These are phyloP conservation scores for Paedocypris sp. DNA, from an alignment of 2,113 vertebrate genomes.

Conservation along the genomic window DNA sequence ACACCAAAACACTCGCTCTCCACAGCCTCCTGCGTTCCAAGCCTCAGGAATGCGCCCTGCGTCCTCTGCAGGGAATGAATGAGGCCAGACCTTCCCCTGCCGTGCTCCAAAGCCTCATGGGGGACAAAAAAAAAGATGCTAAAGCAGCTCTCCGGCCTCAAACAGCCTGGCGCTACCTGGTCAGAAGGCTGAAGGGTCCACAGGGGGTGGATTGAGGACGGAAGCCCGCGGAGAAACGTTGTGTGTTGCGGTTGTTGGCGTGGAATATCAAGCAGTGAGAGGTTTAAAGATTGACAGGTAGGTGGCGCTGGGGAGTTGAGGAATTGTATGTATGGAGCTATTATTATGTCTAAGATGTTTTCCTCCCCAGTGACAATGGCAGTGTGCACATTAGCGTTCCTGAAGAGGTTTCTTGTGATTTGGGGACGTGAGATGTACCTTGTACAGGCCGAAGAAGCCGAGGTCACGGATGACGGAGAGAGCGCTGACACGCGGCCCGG, in stretches of 20 bases:
- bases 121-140: not conserved
- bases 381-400: too few species aligned
- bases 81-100: not conserved
- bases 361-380: too few species aligned
- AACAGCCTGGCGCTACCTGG: slow-evolving; percentile 10
- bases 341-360: too few species aligned
- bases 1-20: slow-evolving; percentile 31
- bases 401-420: not conserved
- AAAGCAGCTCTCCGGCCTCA: slow-evolving; percentile 1
- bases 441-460: slow-evolving; percentile 77
- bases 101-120: slow-evolving; percentile 1
- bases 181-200: not conserved
- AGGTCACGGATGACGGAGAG: slow-evolving; percentile 70
- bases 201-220: slow-evolving; percentile 22
- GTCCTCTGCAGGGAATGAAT: not conserved
- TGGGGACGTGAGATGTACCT: slow-evolving; percentile 51
- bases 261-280: not conserved
- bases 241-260: slow-evolving; percentile 5
- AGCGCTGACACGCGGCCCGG: slow-evolving; percentile 72
- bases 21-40: slow-evolving; percentile 23
- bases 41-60: slow-evolving; percentile 33
- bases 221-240: not conserved
- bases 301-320: slow-evolving; percentile 1
- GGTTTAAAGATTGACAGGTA: not conserved
- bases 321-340: too few species aligned